phyloP scores from a whole-genome alignment of 2,113 vertebrate species.

The Tachysurus vachellii region DNA sequence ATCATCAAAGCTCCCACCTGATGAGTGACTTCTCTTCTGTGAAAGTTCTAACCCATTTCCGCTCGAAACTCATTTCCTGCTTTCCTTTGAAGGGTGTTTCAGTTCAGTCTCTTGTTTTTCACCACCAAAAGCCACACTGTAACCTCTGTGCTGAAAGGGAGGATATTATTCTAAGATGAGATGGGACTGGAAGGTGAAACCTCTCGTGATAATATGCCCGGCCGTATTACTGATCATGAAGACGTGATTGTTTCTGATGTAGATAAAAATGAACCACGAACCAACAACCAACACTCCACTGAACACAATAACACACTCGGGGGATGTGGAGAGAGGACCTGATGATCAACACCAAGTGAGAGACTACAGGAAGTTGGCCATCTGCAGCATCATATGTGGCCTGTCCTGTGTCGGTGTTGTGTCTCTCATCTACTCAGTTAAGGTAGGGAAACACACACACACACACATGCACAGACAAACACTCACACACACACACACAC shows the following conservation, averaged over 20 bases:
- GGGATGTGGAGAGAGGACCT: not conserved
- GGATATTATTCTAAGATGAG: no score
- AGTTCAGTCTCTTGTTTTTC: no score
- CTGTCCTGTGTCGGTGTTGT: slow-evolving; percentile 77
- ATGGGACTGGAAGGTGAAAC: no score
- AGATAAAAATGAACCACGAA: not conserved
- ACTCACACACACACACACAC: not conserved
- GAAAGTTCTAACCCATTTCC: not conserved
- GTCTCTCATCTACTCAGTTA: slow-evolving; percentile 76
- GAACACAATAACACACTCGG: not conserved
- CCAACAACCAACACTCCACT: not conserved
- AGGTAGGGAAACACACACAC: slow-evolving; percentile 61
- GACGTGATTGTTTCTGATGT: not conserved
- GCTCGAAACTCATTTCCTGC: not conserved
- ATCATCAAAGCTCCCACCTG: no score
- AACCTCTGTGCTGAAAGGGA: not conserved
- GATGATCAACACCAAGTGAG: not conserved
- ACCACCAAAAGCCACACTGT: not conserved
- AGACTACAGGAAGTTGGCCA: slow-evolving; percentile 71
- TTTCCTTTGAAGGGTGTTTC: not conserved
- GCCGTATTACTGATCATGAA: not conserved
- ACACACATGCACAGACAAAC: not conserved
- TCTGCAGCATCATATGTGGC: slow-evolving; percentile 82
- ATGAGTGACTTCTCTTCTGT: not conserved
- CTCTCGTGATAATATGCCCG: not conserved